These are phyloP conservation scores for Ellobium chinense DNA, from an alignment of 2,888 invertebrate genomes.

Conservation along the genomic window DNA sequence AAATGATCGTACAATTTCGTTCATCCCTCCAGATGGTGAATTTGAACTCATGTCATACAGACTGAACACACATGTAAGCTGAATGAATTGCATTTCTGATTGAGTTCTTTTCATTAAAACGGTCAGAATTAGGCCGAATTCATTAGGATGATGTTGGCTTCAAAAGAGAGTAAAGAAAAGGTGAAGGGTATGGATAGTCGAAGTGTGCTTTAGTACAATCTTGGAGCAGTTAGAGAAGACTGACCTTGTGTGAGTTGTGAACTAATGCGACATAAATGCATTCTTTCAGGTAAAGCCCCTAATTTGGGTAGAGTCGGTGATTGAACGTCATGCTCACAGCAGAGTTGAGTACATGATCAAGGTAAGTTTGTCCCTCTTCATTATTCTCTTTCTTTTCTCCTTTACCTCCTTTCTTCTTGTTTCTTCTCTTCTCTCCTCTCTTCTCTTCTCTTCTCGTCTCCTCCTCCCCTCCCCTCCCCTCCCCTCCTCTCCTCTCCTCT, in stretches of 20 bases:
- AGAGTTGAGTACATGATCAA: slow-evolving; percentile 99
- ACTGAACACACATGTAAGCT: slow-evolving; percentile 92
- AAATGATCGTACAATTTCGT: slow-evolving; percentile 98
- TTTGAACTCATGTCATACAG: slow-evolving; percentile 99
- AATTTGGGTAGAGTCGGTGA: slow-evolving; percentile 99
- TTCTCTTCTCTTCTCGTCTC: no score
- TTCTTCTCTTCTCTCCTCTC: no score
- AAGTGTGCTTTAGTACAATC: no score
- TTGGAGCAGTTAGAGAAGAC: no score
- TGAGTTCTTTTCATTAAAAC: background rate
- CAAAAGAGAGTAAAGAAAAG: no score
- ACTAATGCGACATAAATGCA: background rate
- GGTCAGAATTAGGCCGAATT: no score
- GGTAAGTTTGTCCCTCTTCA: slow-evolving; percentile 68
- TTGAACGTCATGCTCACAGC: slow-evolving; percentile 97
- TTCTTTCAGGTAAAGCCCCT: slow-evolving; percentile 88
- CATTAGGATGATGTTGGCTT: no score
- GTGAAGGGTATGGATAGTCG: no score
- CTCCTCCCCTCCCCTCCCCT: no score
- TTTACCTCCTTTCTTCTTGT: no score
- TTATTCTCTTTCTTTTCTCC: no score
- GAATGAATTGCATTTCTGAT: background rate
- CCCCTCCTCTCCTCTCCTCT: no score
- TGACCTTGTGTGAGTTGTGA: background rate
- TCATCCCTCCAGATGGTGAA: slow-evolving; percentile 99